A percentile compares a stretch with the other conserved stretches of the same genome.
Evolutionary conservation across 2,888 invertebrate species (phyloP).

Genomic region (Junonia oenone): DNA sequence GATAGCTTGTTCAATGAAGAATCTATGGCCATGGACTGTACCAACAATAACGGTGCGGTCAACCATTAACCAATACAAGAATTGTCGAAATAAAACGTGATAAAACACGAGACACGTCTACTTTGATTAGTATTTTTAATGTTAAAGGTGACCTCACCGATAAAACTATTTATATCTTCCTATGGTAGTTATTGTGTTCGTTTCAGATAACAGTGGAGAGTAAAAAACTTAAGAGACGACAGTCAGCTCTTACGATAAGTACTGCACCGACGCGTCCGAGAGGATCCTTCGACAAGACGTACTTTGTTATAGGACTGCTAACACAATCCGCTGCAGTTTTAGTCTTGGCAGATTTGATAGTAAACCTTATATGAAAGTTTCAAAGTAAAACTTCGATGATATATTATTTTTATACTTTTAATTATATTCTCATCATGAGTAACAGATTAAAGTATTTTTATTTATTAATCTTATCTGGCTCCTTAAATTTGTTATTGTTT

Average conservation of each 20-base stretch:
- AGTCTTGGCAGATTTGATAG: slow-evolving; percentile 37
- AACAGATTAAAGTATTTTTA: too few relatives aligned
- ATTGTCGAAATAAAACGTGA: too few relatives aligned
- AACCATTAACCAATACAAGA: too few relatives aligned
- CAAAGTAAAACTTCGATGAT: background rate
- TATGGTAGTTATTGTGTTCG: background rate
- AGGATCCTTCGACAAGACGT: slow-evolving; percentile 34
- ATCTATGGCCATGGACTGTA: too few relatives aligned
- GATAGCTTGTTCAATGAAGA: too few relatives aligned
- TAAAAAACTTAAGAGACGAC: slow-evolving; percentile 24
- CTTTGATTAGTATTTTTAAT: too few relatives aligned
- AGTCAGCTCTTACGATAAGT: slow-evolving; percentile 3
- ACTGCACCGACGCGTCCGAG: background rate
- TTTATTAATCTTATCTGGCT: too few relatives aligned
- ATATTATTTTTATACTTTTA: background rate
- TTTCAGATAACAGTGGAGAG: slow-evolving; percentile 34
- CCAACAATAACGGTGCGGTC: too few relatives aligned
- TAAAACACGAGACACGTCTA: too few relatives aligned
- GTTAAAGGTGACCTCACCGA: background rate
- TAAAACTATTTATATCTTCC: background rate
- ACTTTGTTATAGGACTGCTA: slow-evolving; percentile 41
- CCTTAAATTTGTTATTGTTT: too few relatives aligned
- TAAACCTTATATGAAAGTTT: slow-evolving; percentile 16
- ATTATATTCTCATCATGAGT: too few relatives aligned
- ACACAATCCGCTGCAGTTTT: slow-evolving; percentile 35